Base-by-base conservation (phyloP, 2,888 invertebrate species). In the Leptinotarsa juncta region DNA sequence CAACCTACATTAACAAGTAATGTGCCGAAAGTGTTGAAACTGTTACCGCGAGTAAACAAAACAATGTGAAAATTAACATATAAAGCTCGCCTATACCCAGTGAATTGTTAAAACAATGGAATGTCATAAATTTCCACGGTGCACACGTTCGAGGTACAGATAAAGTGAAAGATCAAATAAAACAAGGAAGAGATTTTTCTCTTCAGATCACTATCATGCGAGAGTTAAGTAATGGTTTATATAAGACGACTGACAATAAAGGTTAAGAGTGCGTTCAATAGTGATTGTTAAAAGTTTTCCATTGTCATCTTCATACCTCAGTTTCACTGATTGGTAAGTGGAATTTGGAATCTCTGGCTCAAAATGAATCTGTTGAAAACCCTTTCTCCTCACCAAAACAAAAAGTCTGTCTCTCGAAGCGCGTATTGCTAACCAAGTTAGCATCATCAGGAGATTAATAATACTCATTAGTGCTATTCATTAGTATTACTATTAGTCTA, bases 41-140 rank as follows among this genome's bases (percentile, higher is more conserved):
- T 49, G 74, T 73, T 72, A 67, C 12, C 53, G 20, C 20, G 20
- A 57, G 70, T 70, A 73, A 67, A 74, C 55, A 67, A 57, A 70
- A 77, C 77, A 77, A 77, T 77, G 60, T 71, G 70, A 70, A 72
- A 74, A 77, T 77, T 77, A 75, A 67, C 77, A 77, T 77, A 77
- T 74, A 70, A 67, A 73, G 57, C 70, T 65, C 20, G 65, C 65
- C 26, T 67, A 57, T 49, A 74, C 72, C 60, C 51, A 71, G 66
- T 73, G 71, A 71, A 71, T 60, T 55, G 53, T 53, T 67, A 49
- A 60, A 68, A 77, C 77, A 77, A 72, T 77, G 66, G 72, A 42
- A 50, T 51, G 69, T 60, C 67, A 72, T 68, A 69, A 72, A 70
- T 74, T 74, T 74, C 53, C 51, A 20, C 60, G 15, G 49, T 75